A percentile compares a stretch with the other conserved stretches of the same genome.
phyloP scores from a whole-genome alignment of 1,140 invertebrate species.

The Bombus pyrosoma region DNA sequence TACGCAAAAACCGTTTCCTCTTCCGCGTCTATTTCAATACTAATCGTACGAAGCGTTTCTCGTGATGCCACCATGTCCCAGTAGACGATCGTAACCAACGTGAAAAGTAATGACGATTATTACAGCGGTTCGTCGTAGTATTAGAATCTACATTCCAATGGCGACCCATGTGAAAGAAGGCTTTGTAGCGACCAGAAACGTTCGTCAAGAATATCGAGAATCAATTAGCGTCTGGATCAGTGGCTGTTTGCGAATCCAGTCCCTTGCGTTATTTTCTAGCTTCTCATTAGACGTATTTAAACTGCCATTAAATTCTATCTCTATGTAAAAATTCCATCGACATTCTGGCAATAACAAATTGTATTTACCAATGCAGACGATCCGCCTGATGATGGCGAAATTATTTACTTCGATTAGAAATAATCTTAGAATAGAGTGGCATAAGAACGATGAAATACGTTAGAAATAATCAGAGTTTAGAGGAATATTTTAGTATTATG shows the following conservation, averaged over 20 bases:
- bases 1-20: constrained; percentile 34
- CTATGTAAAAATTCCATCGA: no score
- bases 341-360: no score
- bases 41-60: constrained; percentile 21
- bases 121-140: neutral
- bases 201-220: neutral
- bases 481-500: neutral
- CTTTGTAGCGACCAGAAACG: neutral
- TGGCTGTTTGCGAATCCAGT: neutral
- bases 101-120: constrained; percentile 14
- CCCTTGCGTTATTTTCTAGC: neutral
- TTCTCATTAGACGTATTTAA: no score
- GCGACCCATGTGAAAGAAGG: neutral
- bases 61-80: neutral
- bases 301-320: no score
- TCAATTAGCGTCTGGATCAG: neutral
- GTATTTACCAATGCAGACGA: no score
- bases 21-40: constrained; percentile 48
- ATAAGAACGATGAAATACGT: neutral
- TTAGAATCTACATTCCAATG: neutral
- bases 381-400: neutral
- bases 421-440: no score
- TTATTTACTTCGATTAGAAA: neutral
- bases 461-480: neutral
- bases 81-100: neutral